These are phyloP conservation scores for Eudemis profundana DNA, from an alignment of 2,888 invertebrate genomes.

Conservation along the genomic window DNA sequence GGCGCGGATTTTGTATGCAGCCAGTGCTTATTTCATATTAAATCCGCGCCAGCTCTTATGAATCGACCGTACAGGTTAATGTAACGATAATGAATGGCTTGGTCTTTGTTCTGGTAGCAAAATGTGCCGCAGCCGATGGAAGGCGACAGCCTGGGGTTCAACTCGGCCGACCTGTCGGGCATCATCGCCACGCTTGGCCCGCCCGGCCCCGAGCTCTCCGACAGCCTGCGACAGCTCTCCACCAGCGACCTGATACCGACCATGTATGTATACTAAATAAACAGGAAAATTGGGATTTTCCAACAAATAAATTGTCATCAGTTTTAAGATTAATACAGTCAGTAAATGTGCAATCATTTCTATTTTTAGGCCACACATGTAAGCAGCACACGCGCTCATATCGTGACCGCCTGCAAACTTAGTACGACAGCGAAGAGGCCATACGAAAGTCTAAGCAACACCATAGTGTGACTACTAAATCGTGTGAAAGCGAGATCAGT, in stretches of 20 bases:
- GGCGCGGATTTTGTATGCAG: too few relatives aligned
- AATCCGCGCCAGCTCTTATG: too few relatives aligned
- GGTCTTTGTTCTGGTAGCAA: constrained; percentile 1
- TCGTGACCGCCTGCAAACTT: neutral
- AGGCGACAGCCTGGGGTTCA: constrained; percentile 58
- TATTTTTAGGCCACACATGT: constrained; percentile 21
- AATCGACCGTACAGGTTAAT: too few relatives aligned
- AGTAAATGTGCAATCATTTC: constrained; percentile 1
- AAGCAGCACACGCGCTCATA: neutral
- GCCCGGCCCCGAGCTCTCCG: constrained; percentile 59
- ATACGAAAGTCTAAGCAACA: neutral
- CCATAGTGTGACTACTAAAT: neutral
- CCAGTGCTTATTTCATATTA: too few relatives aligned
- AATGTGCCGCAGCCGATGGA: constrained; percentile 54
- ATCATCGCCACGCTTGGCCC: constrained; percentile 50
- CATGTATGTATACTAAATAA: constrained; percentile 30
- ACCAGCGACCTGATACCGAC: constrained; percentile 57
- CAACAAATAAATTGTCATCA: neutral
- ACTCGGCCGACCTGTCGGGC: constrained; percentile 82
- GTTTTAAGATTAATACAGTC: neutral
- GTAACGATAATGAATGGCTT: neutral
- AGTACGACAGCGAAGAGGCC: neutral
- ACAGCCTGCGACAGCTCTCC: constrained; percentile 64
- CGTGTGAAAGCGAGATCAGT: neutral
- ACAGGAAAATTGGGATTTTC: neutral